Percentiles rank a stretch among this genome's conserved stretches.
Evolutionary conservation across 2,797 vertebrate species (phyloP).

Genomic region (Mus minutoides): DNA sequence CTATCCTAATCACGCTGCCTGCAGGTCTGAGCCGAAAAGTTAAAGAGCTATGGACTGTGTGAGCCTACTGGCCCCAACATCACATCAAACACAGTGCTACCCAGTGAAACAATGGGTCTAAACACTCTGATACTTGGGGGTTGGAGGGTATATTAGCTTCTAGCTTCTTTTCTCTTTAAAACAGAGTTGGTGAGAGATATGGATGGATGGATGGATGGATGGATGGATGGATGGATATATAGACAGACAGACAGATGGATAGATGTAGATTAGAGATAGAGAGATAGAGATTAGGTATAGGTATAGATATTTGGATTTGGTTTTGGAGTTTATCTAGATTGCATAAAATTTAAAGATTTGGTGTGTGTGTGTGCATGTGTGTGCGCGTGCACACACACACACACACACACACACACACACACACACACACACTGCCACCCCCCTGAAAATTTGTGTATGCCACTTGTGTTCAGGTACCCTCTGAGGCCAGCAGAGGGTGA

Average conservation of each 20-base stretch:
- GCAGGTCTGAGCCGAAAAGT: rapidly evolving
- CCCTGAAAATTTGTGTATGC: neutral
- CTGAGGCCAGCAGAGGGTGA: neutral
- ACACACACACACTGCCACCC: no score
- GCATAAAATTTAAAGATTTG: neutral
- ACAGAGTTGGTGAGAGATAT: neutral
- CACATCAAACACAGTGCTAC: neutral
- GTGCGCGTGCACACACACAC: rapidly evolving
- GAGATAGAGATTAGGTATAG: neutral
- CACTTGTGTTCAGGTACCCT: neutral
- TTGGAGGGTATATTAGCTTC: neutral
- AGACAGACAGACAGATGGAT: no score
- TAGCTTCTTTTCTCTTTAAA: neutral
- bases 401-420: no score
- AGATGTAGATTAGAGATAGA: neutral
- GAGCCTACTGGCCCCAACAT: rapidly evolving
- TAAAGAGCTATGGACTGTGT: rapidly evolving
- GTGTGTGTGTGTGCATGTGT: neutral
- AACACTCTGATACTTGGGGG: neutral
- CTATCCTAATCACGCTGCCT: neutral
- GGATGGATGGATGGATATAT: no score
- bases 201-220: neutral
- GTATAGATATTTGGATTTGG: neutral
- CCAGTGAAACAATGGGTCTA: neutral
- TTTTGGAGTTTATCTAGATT: constrained; percentile 38